phyloP scores from a whole-genome alignment of 1,140 invertebrate genomes.

The Zophobas morio region DNA sequence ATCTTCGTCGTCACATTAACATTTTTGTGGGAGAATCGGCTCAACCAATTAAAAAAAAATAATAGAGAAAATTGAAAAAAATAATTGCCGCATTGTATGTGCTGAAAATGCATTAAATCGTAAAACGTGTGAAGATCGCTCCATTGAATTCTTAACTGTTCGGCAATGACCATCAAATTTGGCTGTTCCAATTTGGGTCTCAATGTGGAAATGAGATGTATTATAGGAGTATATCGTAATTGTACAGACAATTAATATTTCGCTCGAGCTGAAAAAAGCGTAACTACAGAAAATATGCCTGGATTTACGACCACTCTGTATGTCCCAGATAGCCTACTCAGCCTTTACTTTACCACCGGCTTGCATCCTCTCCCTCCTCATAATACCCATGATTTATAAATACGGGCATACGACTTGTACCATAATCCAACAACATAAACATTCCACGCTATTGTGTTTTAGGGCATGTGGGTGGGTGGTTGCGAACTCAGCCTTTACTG shows the following conservation, averaged over 20 bases:
- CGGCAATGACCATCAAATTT: no score
- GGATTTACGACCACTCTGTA: no score
- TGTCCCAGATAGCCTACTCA: slow-evolving; percentile 5
- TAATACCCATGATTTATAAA: slow-evolving; percentile 44
- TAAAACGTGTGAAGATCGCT: not conserved
- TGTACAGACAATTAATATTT: no score
- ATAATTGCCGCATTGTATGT: not conserved
- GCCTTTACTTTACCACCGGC: slow-evolving; percentile 10
- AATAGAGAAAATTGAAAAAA: not conserved
- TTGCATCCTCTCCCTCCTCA: slow-evolving; percentile 6
- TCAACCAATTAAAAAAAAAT: not conserved
- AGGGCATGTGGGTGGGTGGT: slow-evolving; percentile 49
- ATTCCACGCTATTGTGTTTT: slow-evolving; percentile 47
- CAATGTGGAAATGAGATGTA: no score
- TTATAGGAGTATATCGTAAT: no score
- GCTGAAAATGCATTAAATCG: not conserved
- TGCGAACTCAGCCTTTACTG: slow-evolving; percentile 22
- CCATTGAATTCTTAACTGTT: no score
- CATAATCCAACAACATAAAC: slow-evolving; percentile 17
- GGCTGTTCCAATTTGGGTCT: no score
- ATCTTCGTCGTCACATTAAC: not conserved
- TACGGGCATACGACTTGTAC: slow-evolving; percentile 17
- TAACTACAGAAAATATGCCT: no score
- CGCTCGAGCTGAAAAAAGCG: no score
- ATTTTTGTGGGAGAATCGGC: not conserved